These are phyloP conservation scores for Clarias laeviceps DNA, from an alignment of 2,797 vertebrate species.

Conservation along the genomic window DNA sequence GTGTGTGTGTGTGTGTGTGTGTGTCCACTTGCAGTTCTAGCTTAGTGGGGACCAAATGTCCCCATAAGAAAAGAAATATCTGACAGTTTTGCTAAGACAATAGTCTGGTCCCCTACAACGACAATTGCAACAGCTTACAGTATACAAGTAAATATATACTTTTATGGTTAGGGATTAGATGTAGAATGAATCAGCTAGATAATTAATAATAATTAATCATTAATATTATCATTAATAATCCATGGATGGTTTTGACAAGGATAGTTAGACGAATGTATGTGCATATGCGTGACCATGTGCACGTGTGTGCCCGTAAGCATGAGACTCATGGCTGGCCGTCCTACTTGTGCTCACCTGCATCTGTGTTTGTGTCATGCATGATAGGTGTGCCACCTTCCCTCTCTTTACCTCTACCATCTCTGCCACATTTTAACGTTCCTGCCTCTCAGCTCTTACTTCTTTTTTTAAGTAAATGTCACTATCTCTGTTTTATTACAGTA, in stretches of 20 bases:
- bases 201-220: no score
- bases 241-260: not conserved
- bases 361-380: slow-evolving; percentile 58
- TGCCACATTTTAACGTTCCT: not conserved
- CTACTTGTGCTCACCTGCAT: slow-evolving; percentile 68
- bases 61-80: not conserved
- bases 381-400: slow-evolving; percentile 35
- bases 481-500: not conserved
- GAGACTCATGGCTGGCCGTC: slow-evolving; percentile 53
- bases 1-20: not conserved
- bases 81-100: not conserved
- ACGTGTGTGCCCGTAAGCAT: not conserved
- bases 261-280: not conserved
- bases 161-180: not conserved
- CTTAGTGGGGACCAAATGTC: not conserved
- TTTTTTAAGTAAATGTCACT: not conserved
- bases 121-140: not conserved
- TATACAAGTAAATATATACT: not conserved
- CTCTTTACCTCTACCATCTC: slow-evolving; percentile 7
- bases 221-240: not conserved
- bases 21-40: not conserved
- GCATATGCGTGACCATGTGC: not conserved
- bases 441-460: not conserved
- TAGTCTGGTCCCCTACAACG: not conserved
- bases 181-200: no score